Evolutionary conservation across 2,113 vertebrate genomes (phyloP).

Genomic region (Stictonetta naevosa): DNA sequence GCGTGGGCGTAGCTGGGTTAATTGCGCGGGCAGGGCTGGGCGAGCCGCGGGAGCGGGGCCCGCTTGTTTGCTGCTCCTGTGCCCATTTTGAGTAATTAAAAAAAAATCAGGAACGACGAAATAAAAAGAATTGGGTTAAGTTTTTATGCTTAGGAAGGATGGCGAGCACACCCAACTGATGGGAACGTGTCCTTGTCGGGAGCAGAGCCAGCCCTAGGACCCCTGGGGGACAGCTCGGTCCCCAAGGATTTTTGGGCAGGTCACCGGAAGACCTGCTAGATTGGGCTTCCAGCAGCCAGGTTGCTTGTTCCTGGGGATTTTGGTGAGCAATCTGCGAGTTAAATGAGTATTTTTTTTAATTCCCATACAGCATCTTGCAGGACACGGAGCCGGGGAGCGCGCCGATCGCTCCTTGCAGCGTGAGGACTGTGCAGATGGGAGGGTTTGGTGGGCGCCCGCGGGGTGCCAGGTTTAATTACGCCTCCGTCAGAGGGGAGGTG

Average conservation of each 20-base stretch:
- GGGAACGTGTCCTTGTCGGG: rapidly evolving
- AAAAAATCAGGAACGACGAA: too few species aligned
- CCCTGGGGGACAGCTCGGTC: background rate
- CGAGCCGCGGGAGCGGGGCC: rapidly evolving
- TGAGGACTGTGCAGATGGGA: background rate
- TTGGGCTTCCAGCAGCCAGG: too few species aligned
- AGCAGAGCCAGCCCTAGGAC: background rate
- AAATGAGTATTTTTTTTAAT: background rate
- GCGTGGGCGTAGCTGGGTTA: background rate
- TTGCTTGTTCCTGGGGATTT: background rate
- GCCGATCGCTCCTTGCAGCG: rapidly evolving
- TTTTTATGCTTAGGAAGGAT: background rate
- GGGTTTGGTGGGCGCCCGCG: background rate
- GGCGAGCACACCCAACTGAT: background rate
- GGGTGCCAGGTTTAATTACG: slow-evolving; percentile 10
- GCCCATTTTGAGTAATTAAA: background rate
- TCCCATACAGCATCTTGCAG: background rate
- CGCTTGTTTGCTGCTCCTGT: background rate
- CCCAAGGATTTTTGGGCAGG: background rate
- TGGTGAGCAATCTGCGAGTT: background rate
- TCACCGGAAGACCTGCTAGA: too few species aligned
- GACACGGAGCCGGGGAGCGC: background rate
- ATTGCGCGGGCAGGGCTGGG: rapidly evolving
- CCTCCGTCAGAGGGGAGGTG: background rate
- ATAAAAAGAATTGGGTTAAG: background rate